phyloP scores from a whole-genome alignment of 2,888 invertebrate genomes.

The Drosophila eohydei region DNA sequence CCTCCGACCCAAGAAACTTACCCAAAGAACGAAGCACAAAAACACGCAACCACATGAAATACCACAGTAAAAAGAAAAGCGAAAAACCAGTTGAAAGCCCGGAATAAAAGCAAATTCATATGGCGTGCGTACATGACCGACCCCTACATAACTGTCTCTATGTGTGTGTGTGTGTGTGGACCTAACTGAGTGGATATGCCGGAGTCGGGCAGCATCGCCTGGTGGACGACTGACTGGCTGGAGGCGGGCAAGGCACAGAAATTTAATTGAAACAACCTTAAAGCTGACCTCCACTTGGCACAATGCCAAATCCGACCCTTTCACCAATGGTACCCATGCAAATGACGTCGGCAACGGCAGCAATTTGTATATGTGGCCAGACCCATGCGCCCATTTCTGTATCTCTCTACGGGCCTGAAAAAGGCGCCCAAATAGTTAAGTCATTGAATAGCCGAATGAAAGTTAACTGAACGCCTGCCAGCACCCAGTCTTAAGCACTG shows the following conservation, averaged over 20 bases:
- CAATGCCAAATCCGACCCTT: conserved; percentile 38
- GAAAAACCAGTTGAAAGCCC: conserved; percentile 31
- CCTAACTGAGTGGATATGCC: conserved; percentile 11
- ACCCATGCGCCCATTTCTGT: conserved; percentile 43
- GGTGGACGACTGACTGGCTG: background rate
- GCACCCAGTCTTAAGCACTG: conserved; percentile 43
- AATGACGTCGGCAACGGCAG: conserved; percentile 53
- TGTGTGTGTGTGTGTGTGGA: background rate
- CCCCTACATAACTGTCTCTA: background rate
- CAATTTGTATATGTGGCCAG: conserved; percentile 71
- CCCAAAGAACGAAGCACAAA: conserved; percentile 20
- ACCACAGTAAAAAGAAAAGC: conserved; percentile 24
- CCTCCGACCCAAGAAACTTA: conserved; percentile 17
- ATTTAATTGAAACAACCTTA: conserved; percentile 76
- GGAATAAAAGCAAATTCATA: conserved; percentile 55
- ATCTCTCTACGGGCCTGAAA: conserved; percentile 38
- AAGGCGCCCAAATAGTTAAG: conserved; percentile 65
- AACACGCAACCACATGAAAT: conserved; percentile 29
- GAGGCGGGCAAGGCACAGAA: conserved; percentile 25
- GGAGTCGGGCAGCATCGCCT: conserved; percentile 19
- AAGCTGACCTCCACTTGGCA: conserved; percentile 55
- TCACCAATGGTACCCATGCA: conserved; percentile 52
- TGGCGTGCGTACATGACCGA: conserved; percentile 16
- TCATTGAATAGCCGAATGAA: conserved; percentile 72
- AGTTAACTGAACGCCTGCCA: conserved; percentile 58